Conservation (phyloP, 2,113 vertebrate species). For the Rhombomys opimus region DNA sequence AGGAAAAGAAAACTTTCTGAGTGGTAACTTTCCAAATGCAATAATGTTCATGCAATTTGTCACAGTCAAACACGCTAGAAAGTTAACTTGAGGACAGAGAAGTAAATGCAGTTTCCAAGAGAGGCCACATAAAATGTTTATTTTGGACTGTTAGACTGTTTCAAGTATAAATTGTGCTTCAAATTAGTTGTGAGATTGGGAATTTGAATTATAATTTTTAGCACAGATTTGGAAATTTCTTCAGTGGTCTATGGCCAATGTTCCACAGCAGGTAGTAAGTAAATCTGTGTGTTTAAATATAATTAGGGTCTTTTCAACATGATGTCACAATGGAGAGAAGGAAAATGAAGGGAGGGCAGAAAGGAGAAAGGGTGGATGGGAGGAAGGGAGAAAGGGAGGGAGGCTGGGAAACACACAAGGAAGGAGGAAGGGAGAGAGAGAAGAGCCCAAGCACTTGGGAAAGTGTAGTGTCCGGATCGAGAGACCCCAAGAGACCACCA, state of each 20-base stretch:
- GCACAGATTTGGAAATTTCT: neutral
- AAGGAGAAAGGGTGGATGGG: too few relatives aligned
- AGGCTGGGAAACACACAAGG: too few relatives aligned
- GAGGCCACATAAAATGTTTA: neutral
- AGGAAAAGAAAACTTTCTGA: neutral
- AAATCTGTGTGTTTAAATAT: neutral
- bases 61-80: neutral
- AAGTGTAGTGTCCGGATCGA: too few relatives aligned
- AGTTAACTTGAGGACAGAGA: neutral
- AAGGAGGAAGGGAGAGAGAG: neutral
- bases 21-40: neutral
- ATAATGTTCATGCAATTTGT: neutral
- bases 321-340: neutral
- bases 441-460: too few relatives aligned
- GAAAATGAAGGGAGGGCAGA: neutral
- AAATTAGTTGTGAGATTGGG: neutral
- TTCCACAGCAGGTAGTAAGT: neutral
- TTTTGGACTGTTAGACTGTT: neutral
- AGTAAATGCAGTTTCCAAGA: neutral
- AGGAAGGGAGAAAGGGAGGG: too few relatives aligned
- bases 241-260: neutral
- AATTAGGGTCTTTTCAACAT: neutral
- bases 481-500: too few relatives aligned
- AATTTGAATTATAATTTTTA: neutral
- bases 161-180: too few relatives aligned